A percentile compares a stretch with the other conserved stretches of the same genome.
Evolutionary conservation across 2,797 vertebrate species (phyloP).

Genomic region (Microctenopoma stevenorrisi): DNA sequence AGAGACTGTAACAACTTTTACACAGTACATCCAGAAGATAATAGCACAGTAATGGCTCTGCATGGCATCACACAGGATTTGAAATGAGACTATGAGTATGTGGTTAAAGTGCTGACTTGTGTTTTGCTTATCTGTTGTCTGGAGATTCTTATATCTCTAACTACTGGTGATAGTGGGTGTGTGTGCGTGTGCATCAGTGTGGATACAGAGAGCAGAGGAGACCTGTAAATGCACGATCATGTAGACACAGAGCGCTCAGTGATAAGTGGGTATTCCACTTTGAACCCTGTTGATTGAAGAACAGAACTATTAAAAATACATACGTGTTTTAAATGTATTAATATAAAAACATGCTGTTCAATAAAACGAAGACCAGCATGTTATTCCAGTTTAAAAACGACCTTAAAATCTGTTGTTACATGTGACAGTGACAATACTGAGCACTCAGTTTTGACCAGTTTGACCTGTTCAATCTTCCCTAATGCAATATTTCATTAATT

Average conservation of each 20-base stretch:
- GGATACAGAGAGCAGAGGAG: no score
- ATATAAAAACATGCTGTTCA: background rate
- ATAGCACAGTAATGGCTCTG: background rate
- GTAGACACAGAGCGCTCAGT: no score
- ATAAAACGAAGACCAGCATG: background rate
- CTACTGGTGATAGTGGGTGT: no score
- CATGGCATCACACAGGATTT: background rate
- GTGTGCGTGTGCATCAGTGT: no score
- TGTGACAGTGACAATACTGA: background rate
- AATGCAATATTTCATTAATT: slow-evolving; percentile 59
- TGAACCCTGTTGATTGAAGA: no score
- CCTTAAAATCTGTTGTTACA: slow-evolving; percentile 6
- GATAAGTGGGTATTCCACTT: no score
- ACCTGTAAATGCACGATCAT: no score
- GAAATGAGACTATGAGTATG: background rate
- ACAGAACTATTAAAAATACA: no score
- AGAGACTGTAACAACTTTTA: background rate
- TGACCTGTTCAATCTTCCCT: slow-evolving; percentile 22
- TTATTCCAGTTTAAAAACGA: background rate
- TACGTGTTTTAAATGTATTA: no score
- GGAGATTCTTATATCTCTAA: no score
- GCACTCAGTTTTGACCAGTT: slow-evolving; percentile 14
- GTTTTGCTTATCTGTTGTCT: background rate
- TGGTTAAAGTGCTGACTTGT: slow-evolving; percentile 6
- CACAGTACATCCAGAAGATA: background rate